Percentiles rank a stretch among this genome's conserved stretches.
Evolutionary conservation across 2,888 invertebrate species (phyloP).

Genomic region (Coleophora flavipennella): DNA sequence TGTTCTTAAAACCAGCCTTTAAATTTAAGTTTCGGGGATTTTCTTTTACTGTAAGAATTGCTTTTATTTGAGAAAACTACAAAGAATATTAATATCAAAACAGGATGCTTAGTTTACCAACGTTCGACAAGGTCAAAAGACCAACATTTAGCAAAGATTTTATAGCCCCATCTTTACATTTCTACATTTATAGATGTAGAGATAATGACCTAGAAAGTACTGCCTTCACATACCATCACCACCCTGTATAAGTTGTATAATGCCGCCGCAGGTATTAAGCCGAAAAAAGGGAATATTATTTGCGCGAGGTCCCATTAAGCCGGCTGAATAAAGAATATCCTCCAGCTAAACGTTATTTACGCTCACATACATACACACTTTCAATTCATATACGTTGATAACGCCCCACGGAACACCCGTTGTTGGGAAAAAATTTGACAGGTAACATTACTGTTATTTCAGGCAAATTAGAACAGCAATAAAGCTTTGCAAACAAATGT

Average conservation of each 20-base stretch:
- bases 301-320: constrained; percentile 6
- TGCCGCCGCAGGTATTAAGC: too few species aligned
- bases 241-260: not conserved
- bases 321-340: constrained; percentile 5
- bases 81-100: too few species aligned
- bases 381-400: constrained; percentile 10
- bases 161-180: not conserved
- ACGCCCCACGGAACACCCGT: constrained; percentile 5
- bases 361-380: constrained; percentile 4
- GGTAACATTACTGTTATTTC: too few species aligned
- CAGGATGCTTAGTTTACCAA: too few species aligned
- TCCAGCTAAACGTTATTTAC: constrained; percentile 6
- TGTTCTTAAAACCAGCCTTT: too few species aligned
- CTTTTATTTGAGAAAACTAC: too few species aligned
- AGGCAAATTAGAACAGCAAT: too few species aligned
- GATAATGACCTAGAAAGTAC: constrained; percentile 1
- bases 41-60: too few species aligned
- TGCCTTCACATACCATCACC: not conserved
- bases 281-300: constrained; percentile 2
- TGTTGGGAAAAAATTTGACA: constrained; percentile 3
- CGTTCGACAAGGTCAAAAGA: not conserved
- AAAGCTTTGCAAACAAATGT: too few species aligned
- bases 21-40: too few species aligned
- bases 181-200: not conserved
- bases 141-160: constrained; percentile 2